Percentiles rank a stretch among this genome's conserved stretches.
phyloP scores from a whole-genome alignment of 1,140 invertebrate species.

The Pseudomyrmex gracilis region DNA sequence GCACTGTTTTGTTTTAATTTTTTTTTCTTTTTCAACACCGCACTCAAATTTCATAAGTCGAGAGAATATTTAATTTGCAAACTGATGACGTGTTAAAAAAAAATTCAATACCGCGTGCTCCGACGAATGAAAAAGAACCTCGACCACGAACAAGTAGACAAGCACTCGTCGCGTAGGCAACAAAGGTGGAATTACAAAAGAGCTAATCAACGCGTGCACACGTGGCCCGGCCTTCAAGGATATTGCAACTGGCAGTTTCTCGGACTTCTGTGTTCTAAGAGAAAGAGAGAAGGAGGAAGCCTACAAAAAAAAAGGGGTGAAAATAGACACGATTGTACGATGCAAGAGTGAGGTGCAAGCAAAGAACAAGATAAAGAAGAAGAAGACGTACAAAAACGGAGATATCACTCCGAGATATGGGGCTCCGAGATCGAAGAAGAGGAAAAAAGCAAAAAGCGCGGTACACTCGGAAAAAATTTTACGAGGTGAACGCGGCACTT shows the following conservation, averaged over 20 bases:
- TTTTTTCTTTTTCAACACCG: conserved; percentile 13
- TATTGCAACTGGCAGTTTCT: conserved; percentile 48
- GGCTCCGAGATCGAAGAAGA: conserved; percentile 3
- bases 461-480: conserved; percentile 52
- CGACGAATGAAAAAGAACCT: conserved; percentile 43
- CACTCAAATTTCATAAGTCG: conserved; percentile 14
- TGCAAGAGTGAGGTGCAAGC: not conserved
- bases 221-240: conserved; percentile 57
- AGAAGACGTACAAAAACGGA: conserved; percentile 15
- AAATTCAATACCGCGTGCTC: conserved; percentile 35
- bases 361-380: not conserved
- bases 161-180: conserved; percentile 64
- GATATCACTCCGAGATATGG: conserved; percentile 25
- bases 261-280: conserved; percentile 65
- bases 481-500: conserved; percentile 73
- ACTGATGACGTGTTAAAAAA: conserved; percentile 8
- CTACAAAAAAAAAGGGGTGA: not conserved
- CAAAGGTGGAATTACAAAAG: conserved; percentile 75
- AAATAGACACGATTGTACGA: conserved; percentile 28
- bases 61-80: conserved; percentile 40
- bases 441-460: not conserved
- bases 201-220: conserved; percentile 74
- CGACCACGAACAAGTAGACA: conserved; percentile 23
- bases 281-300: conserved; percentile 52
- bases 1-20: conserved; percentile 4